Percentiles rank a stretch among this genome's conserved stretches.
Conservation (phyloP, 2,797 vertebrate species). For the Galago senegalensis region DNA sequence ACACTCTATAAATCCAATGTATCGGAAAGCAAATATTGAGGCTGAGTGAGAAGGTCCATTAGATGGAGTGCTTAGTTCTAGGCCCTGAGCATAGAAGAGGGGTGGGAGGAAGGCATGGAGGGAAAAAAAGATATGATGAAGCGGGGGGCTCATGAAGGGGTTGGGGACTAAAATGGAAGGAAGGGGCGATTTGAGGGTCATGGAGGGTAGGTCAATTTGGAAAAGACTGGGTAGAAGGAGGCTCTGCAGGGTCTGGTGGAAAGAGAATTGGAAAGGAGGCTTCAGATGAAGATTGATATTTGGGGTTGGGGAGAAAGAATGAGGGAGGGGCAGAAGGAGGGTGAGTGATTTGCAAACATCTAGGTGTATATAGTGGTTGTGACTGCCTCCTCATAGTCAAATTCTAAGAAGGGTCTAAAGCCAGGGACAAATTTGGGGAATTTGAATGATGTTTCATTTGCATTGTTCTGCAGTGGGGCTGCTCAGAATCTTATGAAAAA, state of each 20-base stretch:
- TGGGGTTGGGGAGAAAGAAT: background rate
- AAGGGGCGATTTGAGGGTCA: background rate
- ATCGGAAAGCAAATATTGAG: conserved; percentile 92
- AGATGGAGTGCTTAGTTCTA: conserved; percentile 81
- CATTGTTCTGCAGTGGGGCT: background rate
- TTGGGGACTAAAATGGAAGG: background rate
- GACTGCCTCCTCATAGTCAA: background rate
- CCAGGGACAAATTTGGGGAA: background rate
- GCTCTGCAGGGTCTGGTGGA: background rate
- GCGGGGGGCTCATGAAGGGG: background rate
- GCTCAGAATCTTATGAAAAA: conserved; percentile 7
- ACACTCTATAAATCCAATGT: conserved; percentile 89
- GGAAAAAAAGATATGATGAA: background rate
- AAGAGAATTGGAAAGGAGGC: background rate
- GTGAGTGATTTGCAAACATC: background rate
- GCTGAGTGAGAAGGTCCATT: conserved; percentile 85
- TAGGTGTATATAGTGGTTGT: no score
- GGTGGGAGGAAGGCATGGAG: background rate
- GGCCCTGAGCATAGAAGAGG: conserved; percentile 37
- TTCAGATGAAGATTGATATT: background rate
- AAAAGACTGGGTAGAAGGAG: background rate
- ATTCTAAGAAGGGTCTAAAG: background rate
- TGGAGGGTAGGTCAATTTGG: background rate
- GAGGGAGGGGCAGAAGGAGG: background rate
- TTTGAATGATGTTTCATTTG: background rate